Percentiles rank a stretch among this genome's conserved stretches.
phyloP scores from a whole-genome alignment of 2,888 invertebrate species.

The Achlya flavicornis region DNA sequence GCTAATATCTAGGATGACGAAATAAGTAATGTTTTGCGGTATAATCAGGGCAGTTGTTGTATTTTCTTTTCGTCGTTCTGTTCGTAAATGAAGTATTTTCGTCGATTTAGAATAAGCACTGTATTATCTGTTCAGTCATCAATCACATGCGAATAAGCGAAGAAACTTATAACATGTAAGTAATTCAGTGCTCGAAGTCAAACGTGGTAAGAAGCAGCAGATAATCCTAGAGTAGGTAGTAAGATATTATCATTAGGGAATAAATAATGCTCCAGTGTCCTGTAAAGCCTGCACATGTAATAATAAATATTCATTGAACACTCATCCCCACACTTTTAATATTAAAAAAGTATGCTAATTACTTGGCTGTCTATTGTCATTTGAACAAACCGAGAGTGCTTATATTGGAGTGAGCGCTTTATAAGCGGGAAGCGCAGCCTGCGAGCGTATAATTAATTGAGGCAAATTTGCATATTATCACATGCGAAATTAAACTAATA shows the following conservation, averaged over 20 bases:
- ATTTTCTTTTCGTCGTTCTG: not conserved
- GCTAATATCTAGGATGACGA: not conserved
- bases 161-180: not conserved
- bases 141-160: no score
- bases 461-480: slow-evolving; percentile 68
- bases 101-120: not conserved
- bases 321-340: not conserved
- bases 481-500: slow-evolving; percentile 63
- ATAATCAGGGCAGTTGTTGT: not conserved
- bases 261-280: not conserved
- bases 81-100: not conserved
- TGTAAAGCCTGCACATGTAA: not conserved
- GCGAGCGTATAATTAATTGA: slow-evolving; percentile 60
- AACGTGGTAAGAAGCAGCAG: no score
- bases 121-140: no score
- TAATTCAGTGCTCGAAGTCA: not conserved
- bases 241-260: not conserved
- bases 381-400: slow-evolving; percentile 19
- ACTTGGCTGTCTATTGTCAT: slow-evolving; percentile 10
- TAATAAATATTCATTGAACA: not conserved
- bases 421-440: slow-evolving; percentile 41
- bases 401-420: slow-evolving; percentile 28
- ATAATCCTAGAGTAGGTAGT: no score
- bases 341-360: slow-evolving; percentile 10
- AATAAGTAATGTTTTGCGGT: not conserved